Evolutionary conservation across 2,888 invertebrate species (phyloP).

Genomic region (Drosophila leonis): DNA sequence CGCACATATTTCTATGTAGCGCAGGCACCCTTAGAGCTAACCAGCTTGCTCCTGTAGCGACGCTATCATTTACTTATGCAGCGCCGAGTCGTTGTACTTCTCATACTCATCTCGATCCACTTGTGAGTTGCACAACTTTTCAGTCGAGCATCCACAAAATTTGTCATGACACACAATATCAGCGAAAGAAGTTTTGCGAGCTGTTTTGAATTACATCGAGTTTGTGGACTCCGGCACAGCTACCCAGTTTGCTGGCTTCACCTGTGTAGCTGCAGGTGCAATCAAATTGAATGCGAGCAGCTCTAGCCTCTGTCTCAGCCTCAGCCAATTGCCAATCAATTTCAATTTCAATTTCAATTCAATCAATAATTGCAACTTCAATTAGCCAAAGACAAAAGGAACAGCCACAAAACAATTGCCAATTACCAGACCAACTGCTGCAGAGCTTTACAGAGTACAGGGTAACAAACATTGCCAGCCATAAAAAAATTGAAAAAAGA

Average conservation of each 20-base stretch:
- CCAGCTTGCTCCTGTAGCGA: neutral
- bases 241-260: slow-evolving; percentile 10
- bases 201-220: slow-evolving; percentile 69
- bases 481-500: slow-evolving; percentile 39
- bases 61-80: slow-evolving; percentile 60
- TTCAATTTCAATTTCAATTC: slow-evolving; percentile 71
- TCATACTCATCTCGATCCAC: slow-evolving; percentile 1
- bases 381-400: slow-evolving; percentile 62
- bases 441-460: neutral
- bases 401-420: slow-evolving; percentile 65
- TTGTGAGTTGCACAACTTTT: slow-evolving; percentile 58
- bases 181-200: slow-evolving; percentile 31
- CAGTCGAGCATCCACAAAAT: slow-evolving; percentile 60
- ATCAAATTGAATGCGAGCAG: slow-evolving; percentile 29
- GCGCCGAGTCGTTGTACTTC: neutral
- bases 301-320: slow-evolving; percentile 14
- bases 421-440: slow-evolving; percentile 46
- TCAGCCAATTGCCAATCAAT: slow-evolving; percentile 72
- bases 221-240: slow-evolving; percentile 31
- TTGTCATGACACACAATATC: slow-evolving; percentile 68
- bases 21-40: slow-evolving; percentile 26
- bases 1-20: slow-evolving; percentile 43
- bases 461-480: neutral
- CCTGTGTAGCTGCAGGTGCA: slow-evolving; percentile 45
- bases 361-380: slow-evolving; percentile 80